These are phyloP conservation scores for Drosophila tristis DNA, from an alignment of 1,140 invertebrate species.

Conservation along the genomic window DNA sequence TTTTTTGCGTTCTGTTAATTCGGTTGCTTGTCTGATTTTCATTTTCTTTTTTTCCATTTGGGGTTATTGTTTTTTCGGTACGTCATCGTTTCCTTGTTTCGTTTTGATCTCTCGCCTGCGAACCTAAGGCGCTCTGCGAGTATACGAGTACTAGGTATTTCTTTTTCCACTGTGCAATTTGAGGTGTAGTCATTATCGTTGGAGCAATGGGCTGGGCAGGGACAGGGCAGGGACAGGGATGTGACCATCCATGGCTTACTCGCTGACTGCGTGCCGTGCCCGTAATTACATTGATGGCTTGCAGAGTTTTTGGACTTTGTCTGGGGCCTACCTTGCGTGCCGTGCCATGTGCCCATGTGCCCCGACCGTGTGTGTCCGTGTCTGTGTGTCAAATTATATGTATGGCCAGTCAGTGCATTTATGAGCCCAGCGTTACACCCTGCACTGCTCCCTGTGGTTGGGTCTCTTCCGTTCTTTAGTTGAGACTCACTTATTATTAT, in stretches of 20 bases:
- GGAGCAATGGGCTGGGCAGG: slow-evolving; percentile 22
- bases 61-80: slow-evolving; percentile 51
- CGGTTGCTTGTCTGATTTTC: slow-evolving; percentile 73
- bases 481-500: slow-evolving; percentile 46
- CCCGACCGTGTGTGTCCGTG: not conserved
- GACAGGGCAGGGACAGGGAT: not conserved
- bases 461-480: slow-evolving; percentile 19
- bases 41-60: slow-evolving; percentile 36
- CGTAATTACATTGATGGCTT: slow-evolving; percentile 73
- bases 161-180: slow-evolving; percentile 56
- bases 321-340: slow-evolving; percentile 10
- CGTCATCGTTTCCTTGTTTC: slow-evolving; percentile 69
- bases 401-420: slow-evolving; percentile 66
- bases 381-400: slow-evolving; percentile 25
- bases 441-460: slow-evolving; percentile 7
- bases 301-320: slow-evolving; percentile 28
- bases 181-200: slow-evolving; percentile 73
- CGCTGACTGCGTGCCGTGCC: slow-evolving; percentile 53
- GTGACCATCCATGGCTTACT: slow-evolving; percentile 6
- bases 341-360: not conserved
- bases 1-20: slow-evolving; percentile 70
- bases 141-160: slow-evolving; percentile 36
- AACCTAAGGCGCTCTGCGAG: slow-evolving; percentile 60
- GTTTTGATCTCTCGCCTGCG: slow-evolving; percentile 34
- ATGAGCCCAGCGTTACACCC: slow-evolving; percentile 55